phyloP scores from a whole-genome alignment of 2,888 invertebrate genomes.

The Nesidiocoris tenuis region DNA sequence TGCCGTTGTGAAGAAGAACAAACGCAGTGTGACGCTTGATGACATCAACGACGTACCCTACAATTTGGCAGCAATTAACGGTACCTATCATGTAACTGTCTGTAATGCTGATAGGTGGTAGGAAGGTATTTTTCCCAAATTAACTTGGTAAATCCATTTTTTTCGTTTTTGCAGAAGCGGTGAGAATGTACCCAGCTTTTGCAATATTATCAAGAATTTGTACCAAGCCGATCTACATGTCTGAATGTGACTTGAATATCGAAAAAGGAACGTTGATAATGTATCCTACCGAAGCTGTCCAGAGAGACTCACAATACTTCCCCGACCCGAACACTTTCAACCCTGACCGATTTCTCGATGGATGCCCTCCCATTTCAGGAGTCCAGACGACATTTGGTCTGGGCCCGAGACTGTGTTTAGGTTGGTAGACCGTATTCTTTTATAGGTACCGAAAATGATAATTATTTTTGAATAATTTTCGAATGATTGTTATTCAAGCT shows the following conservation, averaged over 20 bases:
- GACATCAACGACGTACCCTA: slow-evolving; percentile 5
- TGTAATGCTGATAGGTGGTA: too few relatives aligned
- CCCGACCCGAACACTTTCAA: slow-evolving; percentile 22
- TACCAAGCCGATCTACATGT: not conserved
- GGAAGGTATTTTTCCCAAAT: too few relatives aligned
- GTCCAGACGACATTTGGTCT: slow-evolving; percentile 8
- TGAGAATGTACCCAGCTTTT: slow-evolving; percentile 31
- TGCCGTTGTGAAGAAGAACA: not conserved
- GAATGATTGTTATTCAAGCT: too few relatives aligned
- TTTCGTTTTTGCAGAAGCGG: slow-evolving; percentile 6
- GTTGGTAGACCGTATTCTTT: not conserved
- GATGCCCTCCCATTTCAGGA: slow-evolving; percentile 9
- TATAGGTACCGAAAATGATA: too few relatives aligned
- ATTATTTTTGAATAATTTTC: too few relatives aligned
- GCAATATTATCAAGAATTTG: slow-evolving; percentile 1
- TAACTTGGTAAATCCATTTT: not conserved
- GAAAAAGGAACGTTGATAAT: not conserved
- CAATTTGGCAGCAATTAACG: not conserved
- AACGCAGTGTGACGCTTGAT: not conserved
- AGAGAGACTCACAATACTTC: slow-evolving; percentile 17
- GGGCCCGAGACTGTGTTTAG: slow-evolving; percentile 25
- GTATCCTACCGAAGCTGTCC: not conserved
- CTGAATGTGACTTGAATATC: not conserved
- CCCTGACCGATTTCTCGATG: slow-evolving; percentile 13
- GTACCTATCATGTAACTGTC: too few relatives aligned